Evolutionary conservation across 92 coral and sea anemone genomes (phyloP).

Genomic region (Palythoa caribaeorum): DNA sequence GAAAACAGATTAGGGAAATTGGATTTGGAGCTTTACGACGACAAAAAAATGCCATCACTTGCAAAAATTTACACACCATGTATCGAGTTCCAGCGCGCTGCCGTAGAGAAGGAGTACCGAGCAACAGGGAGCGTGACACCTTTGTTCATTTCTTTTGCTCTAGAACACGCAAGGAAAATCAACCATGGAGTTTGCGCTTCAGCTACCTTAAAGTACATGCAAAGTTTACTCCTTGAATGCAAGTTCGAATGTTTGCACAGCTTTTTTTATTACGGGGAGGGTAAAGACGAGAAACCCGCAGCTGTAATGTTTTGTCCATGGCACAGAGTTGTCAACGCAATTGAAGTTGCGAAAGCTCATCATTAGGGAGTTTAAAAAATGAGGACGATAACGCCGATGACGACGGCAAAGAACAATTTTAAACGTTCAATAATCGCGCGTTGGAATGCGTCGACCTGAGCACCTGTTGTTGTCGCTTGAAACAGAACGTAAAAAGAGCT

Average conservation of each 20-base stretch:
- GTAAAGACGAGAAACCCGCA: constrained; percentile 11
- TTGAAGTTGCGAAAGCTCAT: not conserved
- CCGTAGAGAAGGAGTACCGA: constrained; percentile 15
- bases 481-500: no score
- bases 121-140: not conserved
- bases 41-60: not conserved
- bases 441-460: no score
- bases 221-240: not conserved
- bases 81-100: constrained; percentile 22
- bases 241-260: constrained; percentile 24
- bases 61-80: not conserved
- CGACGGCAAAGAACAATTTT: no score
- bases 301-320: constrained; percentile 19
- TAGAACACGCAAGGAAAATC: not conserved
- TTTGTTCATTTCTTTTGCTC: not conserved
- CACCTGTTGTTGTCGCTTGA: no score
- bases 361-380: no score
- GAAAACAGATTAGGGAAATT: constrained; percentile 44
- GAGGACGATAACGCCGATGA: no score
- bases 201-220: not conserved
- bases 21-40: constrained; percentile 45
- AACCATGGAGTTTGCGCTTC: constrained; percentile 15
- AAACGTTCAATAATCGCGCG: no score
- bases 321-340: constrained; percentile 4
- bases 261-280: constrained; percentile 32